phyloP scores from a whole-genome alignment of 2,797 vertebrate species.

The Ctenochaetus hawaiiensis region DNA sequence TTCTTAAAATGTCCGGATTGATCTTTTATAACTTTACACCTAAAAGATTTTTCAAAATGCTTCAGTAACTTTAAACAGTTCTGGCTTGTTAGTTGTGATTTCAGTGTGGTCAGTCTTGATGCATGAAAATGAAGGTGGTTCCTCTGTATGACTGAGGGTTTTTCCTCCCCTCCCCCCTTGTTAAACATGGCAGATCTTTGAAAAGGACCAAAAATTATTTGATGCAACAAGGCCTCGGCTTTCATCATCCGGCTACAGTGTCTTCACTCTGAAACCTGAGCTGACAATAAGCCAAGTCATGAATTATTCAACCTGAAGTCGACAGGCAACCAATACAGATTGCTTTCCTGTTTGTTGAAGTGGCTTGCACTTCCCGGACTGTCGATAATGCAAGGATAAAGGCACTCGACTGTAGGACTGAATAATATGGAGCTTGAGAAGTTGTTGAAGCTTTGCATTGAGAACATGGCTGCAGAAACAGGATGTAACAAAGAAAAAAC shows the following conservation, averaged over 20 bases:
- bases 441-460: constrained; percentile 7
- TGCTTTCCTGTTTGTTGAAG: constrained; percentile 43
- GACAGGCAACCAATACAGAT: constrained; percentile 40
- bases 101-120: background rate
- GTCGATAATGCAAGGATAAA: constrained; percentile 31
- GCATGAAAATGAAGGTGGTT: background rate
- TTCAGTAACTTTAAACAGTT: too few species aligned
- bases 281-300: constrained; percentile 41
- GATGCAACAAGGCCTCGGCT: background rate
- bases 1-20: too few species aligned
- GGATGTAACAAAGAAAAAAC: background rate
- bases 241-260: constrained; percentile 11
- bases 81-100: too few species aligned
- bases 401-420: constrained; percentile 13
- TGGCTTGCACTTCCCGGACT: constrained; percentile 10
- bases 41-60: too few species aligned
- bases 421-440: constrained; percentile 21
- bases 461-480: background rate
- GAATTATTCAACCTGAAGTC: constrained; percentile 60
- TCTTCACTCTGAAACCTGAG: constrained; percentile 26
- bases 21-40: too few species aligned
- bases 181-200: background rate
- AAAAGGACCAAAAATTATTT: constrained; percentile 15
- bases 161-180: background rate
- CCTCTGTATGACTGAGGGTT: background rate